Evolutionary conservation across 2,113 vertebrate genomes (phyloP).

Genomic region (Anguilla japonica): DNA sequence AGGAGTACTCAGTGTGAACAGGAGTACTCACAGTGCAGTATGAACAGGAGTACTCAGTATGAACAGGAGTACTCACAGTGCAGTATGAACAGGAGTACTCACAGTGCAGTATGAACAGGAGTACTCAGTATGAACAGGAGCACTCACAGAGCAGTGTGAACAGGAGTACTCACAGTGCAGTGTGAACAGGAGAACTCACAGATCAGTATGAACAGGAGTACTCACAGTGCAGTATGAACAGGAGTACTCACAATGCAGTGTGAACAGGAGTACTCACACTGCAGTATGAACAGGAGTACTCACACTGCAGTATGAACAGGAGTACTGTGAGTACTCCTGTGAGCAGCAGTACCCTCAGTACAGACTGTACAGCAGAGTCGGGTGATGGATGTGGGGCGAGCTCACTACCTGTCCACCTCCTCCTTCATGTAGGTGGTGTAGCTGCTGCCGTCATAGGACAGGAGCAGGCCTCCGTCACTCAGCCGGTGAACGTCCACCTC

Average conservation of each 20-base stretch:
- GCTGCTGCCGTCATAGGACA: constrained; percentile 97
- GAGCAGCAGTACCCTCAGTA: background rate
- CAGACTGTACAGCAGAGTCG: background rate
- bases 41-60: too few relatives aligned
- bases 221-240: too few relatives aligned
- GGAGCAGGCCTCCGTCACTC: constrained; percentile 90
- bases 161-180: too few relatives aligned
- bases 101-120: background rate
- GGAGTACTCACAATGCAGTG: too few relatives aligned
- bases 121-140: background rate
- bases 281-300: background rate
- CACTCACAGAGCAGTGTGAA: too few relatives aligned
- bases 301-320: background rate
- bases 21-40: too few relatives aligned
- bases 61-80: too few relatives aligned
- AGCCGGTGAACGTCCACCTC: constrained; percentile 94
- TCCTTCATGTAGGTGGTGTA: constrained; percentile 99
- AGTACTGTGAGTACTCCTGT: background rate
- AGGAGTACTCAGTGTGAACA: background rate
- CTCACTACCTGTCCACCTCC: constrained; percentile 87
- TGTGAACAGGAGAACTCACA: too few relatives aligned
- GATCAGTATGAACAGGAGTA: too few relatives aligned
- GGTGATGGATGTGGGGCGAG: background rate
- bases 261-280: too few relatives aligned
- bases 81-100: background rate